Conservation (phyloP, 2,113 vertebrate species). For the Ochotona curzoniae region DNA sequence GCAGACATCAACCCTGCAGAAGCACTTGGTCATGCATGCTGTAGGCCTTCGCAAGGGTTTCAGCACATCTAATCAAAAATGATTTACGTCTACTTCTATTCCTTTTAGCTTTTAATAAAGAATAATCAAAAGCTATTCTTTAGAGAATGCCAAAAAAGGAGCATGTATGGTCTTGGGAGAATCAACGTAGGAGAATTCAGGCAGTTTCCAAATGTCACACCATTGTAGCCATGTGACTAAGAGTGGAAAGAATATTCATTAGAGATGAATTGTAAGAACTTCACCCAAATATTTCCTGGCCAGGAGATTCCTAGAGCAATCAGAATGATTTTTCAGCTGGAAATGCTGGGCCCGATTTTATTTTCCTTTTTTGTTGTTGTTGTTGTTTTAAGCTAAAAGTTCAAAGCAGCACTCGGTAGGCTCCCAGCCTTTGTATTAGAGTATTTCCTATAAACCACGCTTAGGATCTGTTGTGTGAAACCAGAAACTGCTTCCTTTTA, state of each 20-base stretch:
- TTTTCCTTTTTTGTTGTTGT: not conserved
- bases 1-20: not conserved
- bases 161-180: conserved; percentile 55
- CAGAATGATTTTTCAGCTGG: conserved; percentile 43
- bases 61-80: conserved; percentile 67
- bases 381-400: not conserved
- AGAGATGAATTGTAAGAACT: not conserved
- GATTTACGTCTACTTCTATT: conserved; percentile 67
- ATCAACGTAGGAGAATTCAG: conserved; percentile 40
- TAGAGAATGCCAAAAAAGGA: conserved; percentile 61
- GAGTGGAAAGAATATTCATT: conserved; percentile 41
- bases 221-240: not conserved
- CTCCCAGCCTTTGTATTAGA: not conserved
- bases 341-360: conserved; percentile 47
- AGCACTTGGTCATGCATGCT: not conserved
- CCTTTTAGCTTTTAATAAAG: conserved; percentile 77
- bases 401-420: not conserved
- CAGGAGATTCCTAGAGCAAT: conserved; percentile 58
- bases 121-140: conserved; percentile 72
- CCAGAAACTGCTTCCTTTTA: conserved; percentile 29
- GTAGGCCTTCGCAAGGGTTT: conserved; percentile 22
- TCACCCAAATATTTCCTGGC: conserved; percentile 56
- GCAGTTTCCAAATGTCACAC: conserved; percentile 63
- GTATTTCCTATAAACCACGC: not conserved
- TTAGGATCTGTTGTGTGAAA: not conserved